Conservation (phyloP, 2,113 vertebrate genomes). For the Thamnaconus septentrionalis region DNA sequence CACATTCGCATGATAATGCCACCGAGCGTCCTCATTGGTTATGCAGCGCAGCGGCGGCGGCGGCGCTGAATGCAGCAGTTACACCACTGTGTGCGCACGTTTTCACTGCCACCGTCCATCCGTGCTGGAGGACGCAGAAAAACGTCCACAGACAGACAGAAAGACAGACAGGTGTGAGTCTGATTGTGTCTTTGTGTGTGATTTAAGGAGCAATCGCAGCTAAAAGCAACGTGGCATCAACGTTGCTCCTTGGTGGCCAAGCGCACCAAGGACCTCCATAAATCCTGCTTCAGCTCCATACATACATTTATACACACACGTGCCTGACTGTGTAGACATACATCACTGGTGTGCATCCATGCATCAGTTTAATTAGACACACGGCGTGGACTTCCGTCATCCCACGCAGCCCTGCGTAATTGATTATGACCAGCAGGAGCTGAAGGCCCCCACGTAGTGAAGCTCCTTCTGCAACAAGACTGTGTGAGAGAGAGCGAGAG, state of each 20-base stretch:
- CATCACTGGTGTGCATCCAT: conserved; percentile 4
- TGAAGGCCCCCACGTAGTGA: conserved; percentile 32
- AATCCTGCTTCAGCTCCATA: conserved; percentile 9
- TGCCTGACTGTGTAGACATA: no score
- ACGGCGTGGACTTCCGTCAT: conserved; percentile 17
- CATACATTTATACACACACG: not conserved
- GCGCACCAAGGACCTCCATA: conserved; percentile 28
- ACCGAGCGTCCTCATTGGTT: no score
- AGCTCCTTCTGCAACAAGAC: conserved; percentile 1
- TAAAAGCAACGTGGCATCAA: conserved; percentile 1
- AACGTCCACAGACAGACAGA: no score
- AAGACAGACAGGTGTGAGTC: no score
- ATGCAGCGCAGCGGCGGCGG: no score
- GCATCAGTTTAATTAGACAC: conserved; percentile 35
- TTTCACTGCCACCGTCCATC: no score
- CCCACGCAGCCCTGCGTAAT: conserved; percentile 21
- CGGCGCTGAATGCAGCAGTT: conserved; percentile 25
- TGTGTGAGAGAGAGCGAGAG: not conserved
- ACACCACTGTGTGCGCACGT: no score
- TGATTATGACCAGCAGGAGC: conserved; percentile 31
- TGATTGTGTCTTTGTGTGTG: not conserved
- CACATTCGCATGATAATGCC: not conserved
- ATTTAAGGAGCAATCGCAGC: not conserved
- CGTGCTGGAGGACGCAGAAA: no score
- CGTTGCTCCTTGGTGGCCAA: conserved; percentile 13